These are phyloP conservation scores for Chrysolina oricalcia DNA, from an alignment of 2,888 invertebrate genomes.

Conservation along the genomic window DNA sequence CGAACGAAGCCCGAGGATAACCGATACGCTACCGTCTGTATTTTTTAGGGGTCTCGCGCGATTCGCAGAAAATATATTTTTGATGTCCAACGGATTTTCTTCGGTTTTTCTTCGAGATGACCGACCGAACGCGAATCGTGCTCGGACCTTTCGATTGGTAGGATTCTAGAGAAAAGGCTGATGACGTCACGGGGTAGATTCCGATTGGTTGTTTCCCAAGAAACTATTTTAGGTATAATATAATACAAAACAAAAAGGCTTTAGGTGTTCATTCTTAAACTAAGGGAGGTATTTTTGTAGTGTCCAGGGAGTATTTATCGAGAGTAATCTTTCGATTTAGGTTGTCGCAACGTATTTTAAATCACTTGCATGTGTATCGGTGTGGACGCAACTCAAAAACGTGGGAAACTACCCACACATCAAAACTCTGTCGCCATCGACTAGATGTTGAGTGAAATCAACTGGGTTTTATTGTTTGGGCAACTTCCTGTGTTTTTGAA, in stretches of 20 bases:
- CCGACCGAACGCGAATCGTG: background rate
- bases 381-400: too few species aligned
- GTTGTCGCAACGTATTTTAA: conserved; percentile 12
- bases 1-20: background rate
- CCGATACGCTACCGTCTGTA: background rate
- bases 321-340: conserved; percentile 3
- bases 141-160: background rate
- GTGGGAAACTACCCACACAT: too few species aligned
- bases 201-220: background rate
- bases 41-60: background rate
- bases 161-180: conserved; percentile 9
- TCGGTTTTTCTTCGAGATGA: background rate
- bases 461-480: too few species aligned
- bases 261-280: conserved; percentile 20
- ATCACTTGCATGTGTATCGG: background rate
- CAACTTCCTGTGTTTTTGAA: background rate
- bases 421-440: too few species aligned
- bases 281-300: conserved; percentile 18
- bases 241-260: conserved; percentile 29
- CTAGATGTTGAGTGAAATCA: too few species aligned
- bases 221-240: conserved; percentile 2
- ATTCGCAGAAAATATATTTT: conserved; percentile 7
- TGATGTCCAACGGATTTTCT: background rate
- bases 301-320: background rate
- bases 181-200: background rate